phyloP scores from a whole-genome alignment of 2,113 vertebrate species.

The Zosterops pallidus region DNA sequence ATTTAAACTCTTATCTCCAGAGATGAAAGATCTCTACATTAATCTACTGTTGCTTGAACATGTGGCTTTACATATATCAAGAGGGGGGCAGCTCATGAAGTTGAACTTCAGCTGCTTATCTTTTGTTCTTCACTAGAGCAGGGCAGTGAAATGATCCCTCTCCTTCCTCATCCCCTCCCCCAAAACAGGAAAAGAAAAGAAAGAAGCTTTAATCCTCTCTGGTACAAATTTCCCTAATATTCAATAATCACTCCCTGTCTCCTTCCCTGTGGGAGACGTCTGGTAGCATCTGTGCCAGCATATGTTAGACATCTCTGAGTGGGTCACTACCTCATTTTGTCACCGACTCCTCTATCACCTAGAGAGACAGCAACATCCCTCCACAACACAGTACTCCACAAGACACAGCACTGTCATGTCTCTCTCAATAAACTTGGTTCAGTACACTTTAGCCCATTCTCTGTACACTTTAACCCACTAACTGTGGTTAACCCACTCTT shows the following conservation, averaged over 20 bases:
- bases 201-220: slow-evolving; percentile 66
- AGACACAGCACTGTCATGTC: slow-evolving; percentile 58
- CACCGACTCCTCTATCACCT: slow-evolving; percentile 62
- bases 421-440: slow-evolving; percentile 63
- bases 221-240: slow-evolving; percentile 80
- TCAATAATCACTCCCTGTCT: slow-evolving; percentile 76
- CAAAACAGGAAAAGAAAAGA: slow-evolving; percentile 31
- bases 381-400: slow-evolving; percentile 34
- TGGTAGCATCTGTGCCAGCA: slow-evolving; percentile 76
- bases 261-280: slow-evolving; percentile 52
- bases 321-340: slow-evolving; percentile 74
- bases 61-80: slow-evolving; percentile 55
- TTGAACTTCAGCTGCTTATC: slow-evolving; percentile 63
- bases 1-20: slow-evolving; percentile 63
- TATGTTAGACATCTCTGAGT: slow-evolving; percentile 77
- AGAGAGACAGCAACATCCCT: slow-evolving; percentile 59
- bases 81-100: slow-evolving; percentile 46
- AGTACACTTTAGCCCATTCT: slow-evolving; percentile 57
- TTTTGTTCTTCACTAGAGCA: slow-evolving; percentile 62
- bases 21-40: slow-evolving; percentile 43
- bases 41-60: slow-evolving; percentile 47
- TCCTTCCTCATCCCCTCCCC: background rate
- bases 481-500: slow-evolving; percentile 42
- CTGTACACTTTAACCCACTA: slow-evolving; percentile 34
- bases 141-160: slow-evolving; percentile 49